Percentiles rank a stretch among this genome's conserved stretches.
Conservation (phyloP, 2,888 invertebrate species). For the Leptopilina myrica region DNA sequence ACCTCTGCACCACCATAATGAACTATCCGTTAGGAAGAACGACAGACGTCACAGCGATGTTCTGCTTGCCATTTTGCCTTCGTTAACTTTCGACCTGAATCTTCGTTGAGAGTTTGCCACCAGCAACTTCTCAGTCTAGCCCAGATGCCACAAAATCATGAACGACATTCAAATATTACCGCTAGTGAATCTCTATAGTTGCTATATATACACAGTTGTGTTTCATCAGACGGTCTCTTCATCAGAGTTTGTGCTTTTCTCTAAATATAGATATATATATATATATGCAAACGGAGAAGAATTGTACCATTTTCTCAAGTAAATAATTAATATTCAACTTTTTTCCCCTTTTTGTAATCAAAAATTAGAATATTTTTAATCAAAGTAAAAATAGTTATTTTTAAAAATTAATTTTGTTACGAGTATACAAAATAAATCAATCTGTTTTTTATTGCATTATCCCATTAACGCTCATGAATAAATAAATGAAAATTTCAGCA, state of each 20-base stretch:
- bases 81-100: conserved; percentile 51
- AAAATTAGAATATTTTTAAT: too few relatives aligned
- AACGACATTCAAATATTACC: conserved; percentile 37
- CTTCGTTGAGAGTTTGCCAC: conserved; percentile 26
- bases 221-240: conserved; percentile 24
- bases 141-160: conserved; percentile 26
- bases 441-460: too few relatives aligned
- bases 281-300: neutral
- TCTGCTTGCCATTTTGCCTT: conserved; percentile 49
- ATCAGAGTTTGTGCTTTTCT: conserved; percentile 15
- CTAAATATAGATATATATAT: neutral
- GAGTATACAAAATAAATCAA: too few relatives aligned
- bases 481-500: too few relatives aligned
- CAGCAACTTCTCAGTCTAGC: conserved; percentile 33
- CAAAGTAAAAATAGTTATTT: too few relatives aligned
- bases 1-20: conserved; percentile 60
- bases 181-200: conserved; percentile 18
- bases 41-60: conserved; percentile 63
- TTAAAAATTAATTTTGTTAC: too few relatives aligned
- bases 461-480: too few relatives aligned
- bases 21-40: conserved; percentile 62
- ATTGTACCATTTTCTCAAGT: neutral
- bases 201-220: neutral
- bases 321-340: neutral
- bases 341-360: too few relatives aligned